Evolutionary conservation across 2,888 invertebrate species (phyloP).

Genomic region (Aleiodes alternator): DNA sequence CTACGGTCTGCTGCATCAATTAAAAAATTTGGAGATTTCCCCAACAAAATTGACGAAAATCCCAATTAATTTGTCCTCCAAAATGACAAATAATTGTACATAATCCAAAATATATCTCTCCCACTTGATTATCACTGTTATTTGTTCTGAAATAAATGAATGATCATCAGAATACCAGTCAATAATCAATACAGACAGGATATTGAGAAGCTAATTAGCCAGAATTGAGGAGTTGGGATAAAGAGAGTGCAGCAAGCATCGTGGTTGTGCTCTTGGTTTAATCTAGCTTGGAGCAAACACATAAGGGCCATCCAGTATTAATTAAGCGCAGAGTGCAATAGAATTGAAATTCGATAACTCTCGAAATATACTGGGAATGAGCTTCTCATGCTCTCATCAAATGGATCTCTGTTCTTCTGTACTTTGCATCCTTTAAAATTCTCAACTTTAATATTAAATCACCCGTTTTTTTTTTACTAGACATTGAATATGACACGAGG

Average conservation of each 20-base stretch:
- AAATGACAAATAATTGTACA: neutral
- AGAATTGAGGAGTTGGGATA: conserved; percentile 8
- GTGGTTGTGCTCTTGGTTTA: neutral
- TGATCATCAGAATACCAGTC: neutral
- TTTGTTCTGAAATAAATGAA: neutral
- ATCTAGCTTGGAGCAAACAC: conserved; percentile 11
- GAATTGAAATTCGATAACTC: conserved; percentile 16
- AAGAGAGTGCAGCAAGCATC: conserved; percentile 3
- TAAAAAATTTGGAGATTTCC: neutral
- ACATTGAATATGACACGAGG: no score
- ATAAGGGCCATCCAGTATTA: conserved; percentile 7
- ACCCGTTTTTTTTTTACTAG: no score
- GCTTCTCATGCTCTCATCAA: neutral
- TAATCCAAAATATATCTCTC: neutral
- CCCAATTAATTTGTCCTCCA: neutral
- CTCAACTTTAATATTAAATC: no score
- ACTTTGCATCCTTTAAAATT: neutral
- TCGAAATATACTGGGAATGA: neutral
- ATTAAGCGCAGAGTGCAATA: conserved; percentile 6
- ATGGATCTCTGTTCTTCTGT: neutral
- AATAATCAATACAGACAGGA: neutral
- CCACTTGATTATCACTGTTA: neutral
- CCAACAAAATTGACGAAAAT: neutral
- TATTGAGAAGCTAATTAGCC: neutral
- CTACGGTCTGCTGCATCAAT: conserved; percentile 47